A percentile compares a stretch with the other conserved stretches of the same genome.
These are phyloP conservation scores for Notodonta ziczac DNA, from an alignment of 2,888 invertebrate genomes.

Conservation along the genomic window DNA sequence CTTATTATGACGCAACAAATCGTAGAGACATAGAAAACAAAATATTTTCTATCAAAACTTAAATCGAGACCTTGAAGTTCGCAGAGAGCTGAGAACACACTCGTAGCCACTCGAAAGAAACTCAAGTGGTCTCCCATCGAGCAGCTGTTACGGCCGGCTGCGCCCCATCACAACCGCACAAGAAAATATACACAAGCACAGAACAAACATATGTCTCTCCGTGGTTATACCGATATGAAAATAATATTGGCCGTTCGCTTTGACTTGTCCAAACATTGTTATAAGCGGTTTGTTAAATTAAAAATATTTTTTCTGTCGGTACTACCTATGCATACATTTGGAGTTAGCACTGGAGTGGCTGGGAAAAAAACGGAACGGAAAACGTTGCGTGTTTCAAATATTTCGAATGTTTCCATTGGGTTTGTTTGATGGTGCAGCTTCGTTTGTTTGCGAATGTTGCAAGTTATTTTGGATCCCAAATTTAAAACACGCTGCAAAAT, in stretches of 20 bases:
- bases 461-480: too few species aligned
- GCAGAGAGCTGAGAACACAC: slow-evolving; percentile 41
- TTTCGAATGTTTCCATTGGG: background rate
- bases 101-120: slow-evolving; percentile 46
- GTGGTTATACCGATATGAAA: slow-evolving; percentile 52
- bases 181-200: slow-evolving; percentile 63
- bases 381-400: background rate
- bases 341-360: slow-evolving; percentile 28
- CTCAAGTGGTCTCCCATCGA: slow-evolving; percentile 57
- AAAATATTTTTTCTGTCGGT: slow-evolving; percentile 38
- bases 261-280: slow-evolving; percentile 61
- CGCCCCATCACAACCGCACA: slow-evolving; percentile 60
- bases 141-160: slow-evolving; percentile 72
- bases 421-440: too few species aligned
- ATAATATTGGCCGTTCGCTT: slow-evolving; percentile 57
- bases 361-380: background rate
- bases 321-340: slow-evolving; percentile 24
- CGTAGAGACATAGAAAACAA: slow-evolving; percentile 27
- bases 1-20: slow-evolving; percentile 16
- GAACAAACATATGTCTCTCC: slow-evolving; percentile 65
- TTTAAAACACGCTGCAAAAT: too few species aligned
- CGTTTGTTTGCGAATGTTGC: too few species aligned
- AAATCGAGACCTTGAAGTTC: slow-evolving; percentile 43
- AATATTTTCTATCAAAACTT: slow-evolving; percentile 40
- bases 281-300: slow-evolving; percentile 54